phyloP scores from a whole-genome alignment of 2,797 vertebrate genomes.

The Triplophysa yarkandensis region DNA sequence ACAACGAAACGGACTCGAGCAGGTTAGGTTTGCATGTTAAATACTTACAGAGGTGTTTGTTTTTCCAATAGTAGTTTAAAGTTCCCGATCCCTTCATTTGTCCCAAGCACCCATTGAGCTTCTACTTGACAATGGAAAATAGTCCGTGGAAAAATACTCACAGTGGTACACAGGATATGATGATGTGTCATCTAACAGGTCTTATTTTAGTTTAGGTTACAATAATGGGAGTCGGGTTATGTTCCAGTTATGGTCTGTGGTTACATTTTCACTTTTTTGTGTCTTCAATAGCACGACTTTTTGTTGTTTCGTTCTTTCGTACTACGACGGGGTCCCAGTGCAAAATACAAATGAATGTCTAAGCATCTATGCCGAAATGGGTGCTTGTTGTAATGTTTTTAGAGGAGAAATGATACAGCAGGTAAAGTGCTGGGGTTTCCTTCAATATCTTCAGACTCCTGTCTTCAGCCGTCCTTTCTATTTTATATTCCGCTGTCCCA shows the following conservation, averaged over 20 bases:
- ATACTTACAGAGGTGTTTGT: conserved; percentile 1
- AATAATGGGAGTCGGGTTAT: conserved; percentile 38
- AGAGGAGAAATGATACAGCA: conserved; percentile 55
- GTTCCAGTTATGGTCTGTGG: conserved; percentile 62
- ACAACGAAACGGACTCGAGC: neutral
- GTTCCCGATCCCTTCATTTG: conserved; percentile 41
- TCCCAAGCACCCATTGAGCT: conserved; percentile 11
- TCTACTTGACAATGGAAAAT: conserved; percentile 11
- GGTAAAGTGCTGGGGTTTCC: conserved; percentile 80
- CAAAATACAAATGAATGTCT: conserved; percentile 68
- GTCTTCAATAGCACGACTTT: conserved; percentile 22
- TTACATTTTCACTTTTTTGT: conserved; percentile 17
- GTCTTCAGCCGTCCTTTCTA: conserved; percentile 62
- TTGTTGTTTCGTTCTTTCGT: conserved; percentile 30
- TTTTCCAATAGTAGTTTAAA: conserved; percentile 4
- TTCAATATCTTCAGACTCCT: conserved; percentile 54
- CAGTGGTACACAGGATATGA: conserved; percentile 55
- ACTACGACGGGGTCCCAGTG: conserved; percentile 56
- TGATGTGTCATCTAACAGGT: conserved; percentile 18
- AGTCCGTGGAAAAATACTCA: conserved; percentile 57
- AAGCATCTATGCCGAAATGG: conserved; percentile 27
- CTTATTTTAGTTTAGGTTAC: conserved; percentile 33
- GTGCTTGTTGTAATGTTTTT: conserved; percentile 45
- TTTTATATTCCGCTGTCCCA: conserved; percentile 50
- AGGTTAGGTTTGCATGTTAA: conserved; percentile 26